Evolutionary conservation across 2,888 invertebrate species (phyloP).

Genomic region (Agrilus biguttatus): DNA sequence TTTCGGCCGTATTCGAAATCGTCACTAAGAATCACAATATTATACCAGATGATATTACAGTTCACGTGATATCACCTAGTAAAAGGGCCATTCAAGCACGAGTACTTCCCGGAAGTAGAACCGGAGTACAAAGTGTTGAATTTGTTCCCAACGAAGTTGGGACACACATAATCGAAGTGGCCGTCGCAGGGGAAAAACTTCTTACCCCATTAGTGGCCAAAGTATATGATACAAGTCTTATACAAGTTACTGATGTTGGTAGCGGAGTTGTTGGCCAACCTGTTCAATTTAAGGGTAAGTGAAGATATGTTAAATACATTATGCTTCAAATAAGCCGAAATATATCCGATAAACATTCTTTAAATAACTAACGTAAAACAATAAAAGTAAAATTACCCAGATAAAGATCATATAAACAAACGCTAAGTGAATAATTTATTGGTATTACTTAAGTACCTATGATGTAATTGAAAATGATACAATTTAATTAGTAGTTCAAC

Average conservation of each 20-base stretch:
- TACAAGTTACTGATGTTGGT: slow-evolving; percentile 87
- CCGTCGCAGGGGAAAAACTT: slow-evolving; percentile 78
- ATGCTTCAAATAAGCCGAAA: neutral
- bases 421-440: too few relatives aligned
- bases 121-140: slow-evolving; percentile 69
- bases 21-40: slow-evolving; percentile 47
- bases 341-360: neutral
- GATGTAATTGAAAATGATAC: too few relatives aligned
- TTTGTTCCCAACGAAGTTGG: slow-evolving; percentile 90
- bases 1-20: slow-evolving; percentile 80
- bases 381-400: too few relatives aligned
- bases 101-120: slow-evolving; percentile 66
- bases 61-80: slow-evolving; percentile 67
- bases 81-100: slow-evolving; percentile 70
- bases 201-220: slow-evolving; percentile 83
- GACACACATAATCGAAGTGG: slow-evolving; percentile 81
- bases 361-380: too few relatives aligned
- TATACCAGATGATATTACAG: slow-evolving; percentile 41
- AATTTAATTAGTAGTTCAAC: neutral
- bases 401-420: too few relatives aligned
- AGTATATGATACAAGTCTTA: slow-evolving; percentile 87
- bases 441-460: too few relatives aligned
- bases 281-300: slow-evolving; percentile 85
- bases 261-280: slow-evolving; percentile 91
- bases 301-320: neutral